phyloP scores from a whole-genome alignment of 2,797 vertebrate genomes.

The Acomys russatus region DNA sequence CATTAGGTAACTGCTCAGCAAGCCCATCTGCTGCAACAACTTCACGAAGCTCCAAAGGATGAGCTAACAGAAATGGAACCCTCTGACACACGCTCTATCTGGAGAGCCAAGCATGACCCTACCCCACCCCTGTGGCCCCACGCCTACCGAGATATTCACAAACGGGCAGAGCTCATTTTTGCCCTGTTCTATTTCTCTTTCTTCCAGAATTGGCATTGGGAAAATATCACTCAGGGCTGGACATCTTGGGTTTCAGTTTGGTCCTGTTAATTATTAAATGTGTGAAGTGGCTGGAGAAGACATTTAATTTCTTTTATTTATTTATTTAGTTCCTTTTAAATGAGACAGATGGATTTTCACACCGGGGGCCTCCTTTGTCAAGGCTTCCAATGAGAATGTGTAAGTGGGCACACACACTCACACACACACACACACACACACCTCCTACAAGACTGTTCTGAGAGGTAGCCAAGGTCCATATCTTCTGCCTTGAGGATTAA shows the following conservation, averaged over 20 bases:
- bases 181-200: too few species aligned
- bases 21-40: neutral
- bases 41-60: neutral
- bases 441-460: neutral
- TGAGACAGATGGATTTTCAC: neutral
- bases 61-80: neutral
- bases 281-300: neutral
- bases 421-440: neutral
- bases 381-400: neutral
- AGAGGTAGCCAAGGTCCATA: neutral
- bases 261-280: neutral
- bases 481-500: neutral
- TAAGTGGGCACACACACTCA: neutral
- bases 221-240: neutral
- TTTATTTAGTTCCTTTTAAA: neutral
- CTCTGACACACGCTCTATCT: neutral
- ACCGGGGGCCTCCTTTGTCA: neutral
- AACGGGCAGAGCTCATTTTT: accelerated
- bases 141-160: neutral
- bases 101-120: neutral
- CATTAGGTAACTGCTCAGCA: too few species aligned
- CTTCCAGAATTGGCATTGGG: neutral
- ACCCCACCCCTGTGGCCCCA: neutral
- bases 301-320: neutral
- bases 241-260: neutral